These are phyloP conservation scores for Hirtodrosophila trivittata DNA, from an alignment of 2,888 invertebrate species.

Conservation along the genomic window DNA sequence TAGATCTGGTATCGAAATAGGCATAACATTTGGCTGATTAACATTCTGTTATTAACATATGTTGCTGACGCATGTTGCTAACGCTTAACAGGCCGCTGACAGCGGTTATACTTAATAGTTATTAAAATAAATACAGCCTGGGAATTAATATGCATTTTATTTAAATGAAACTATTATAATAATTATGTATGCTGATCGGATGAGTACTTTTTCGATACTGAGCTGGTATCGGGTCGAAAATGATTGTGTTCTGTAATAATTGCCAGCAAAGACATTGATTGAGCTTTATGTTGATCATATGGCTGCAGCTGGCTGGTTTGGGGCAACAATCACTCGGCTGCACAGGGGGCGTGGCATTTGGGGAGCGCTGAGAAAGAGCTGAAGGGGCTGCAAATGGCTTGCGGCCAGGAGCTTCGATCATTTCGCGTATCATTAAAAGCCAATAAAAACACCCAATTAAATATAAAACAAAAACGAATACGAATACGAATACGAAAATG, in stretches of 20 bases:
- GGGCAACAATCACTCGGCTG: slow-evolving; percentile 71
- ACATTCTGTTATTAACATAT: background rate
- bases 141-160: slow-evolving; percentile 11
- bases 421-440: slow-evolving; percentile 78
- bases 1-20: too few relatives aligned
- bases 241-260: slow-evolving; percentile 57
- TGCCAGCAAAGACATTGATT: slow-evolving; percentile 65
- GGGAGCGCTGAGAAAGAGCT: slow-evolving; percentile 37
- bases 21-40: background rate
- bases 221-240: slow-evolving; percentile 15
- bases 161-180: slow-evolving; percentile 14
- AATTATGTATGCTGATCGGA: background rate
- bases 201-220: slow-evolving; percentile 9
- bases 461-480: slow-evolving; percentile 56
- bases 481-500: slow-evolving; percentile 9
- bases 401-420: slow-evolving; percentile 72
- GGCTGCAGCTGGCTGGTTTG: slow-evolving; percentile 50
- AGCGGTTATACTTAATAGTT: too few relatives aligned
- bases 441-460: slow-evolving; percentile 79
- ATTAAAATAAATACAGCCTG: background rate
- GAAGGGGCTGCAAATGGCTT: slow-evolving; percentile 52
- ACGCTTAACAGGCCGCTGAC: background rate
- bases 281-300: slow-evolving; percentile 69
- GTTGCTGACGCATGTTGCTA: background rate
- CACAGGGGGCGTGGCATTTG: slow-evolving; percentile 59